Base-by-base conservation (phyloP, 2,888 invertebrate species). In the Zhengitettix transpicula region DNA sequence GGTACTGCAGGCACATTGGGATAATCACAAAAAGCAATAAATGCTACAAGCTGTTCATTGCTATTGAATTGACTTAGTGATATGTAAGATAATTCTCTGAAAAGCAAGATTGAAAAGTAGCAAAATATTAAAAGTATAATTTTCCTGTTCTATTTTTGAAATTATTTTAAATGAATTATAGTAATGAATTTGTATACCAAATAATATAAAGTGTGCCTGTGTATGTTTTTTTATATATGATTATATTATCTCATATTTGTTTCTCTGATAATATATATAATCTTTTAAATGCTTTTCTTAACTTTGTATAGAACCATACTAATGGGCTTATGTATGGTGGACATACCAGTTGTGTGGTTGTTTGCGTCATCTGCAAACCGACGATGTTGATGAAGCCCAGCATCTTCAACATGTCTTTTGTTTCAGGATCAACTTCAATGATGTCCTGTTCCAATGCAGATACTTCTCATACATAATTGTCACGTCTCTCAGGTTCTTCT, bases 351-450 rank as follows among this genome's bases (percentile, higher is more conserved):
- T 77, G 78, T 66, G 86, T 82, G 61, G 84, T 77, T 54, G 91
- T 86, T 73, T 90, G 90, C 17, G 91, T 89, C 58, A 94, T 79
- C 74, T 95, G 94, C 59, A 95, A 82, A 65, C 91, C 91, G 69
- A 85, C 86, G 71, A 95, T 91, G 75, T 92, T 94, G 75, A 85
- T 89, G 81, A 94, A 94, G 72, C 94, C 94, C 73, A 81, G 70
- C 67, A 74, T 68, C 67, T 79, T 79, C 70, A 82, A 73, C 81
- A 81, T 81, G 62, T 79, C 78, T 71, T 78, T 78, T 55, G 81
- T 82, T 67, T 78, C 78, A 53, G 77, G 72, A 68, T 82, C 81
- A 61, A 82, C 76, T 69, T 80, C 80, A 69, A 81, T 77, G 65
- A 76, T 72, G 66, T 77, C 78, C 65, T 75, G 72, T 65, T 81